These are phyloP conservation scores for Malacoraja senta DNA, from an alignment of 2,797 vertebrate genomes.

Conservation along the genomic window DNA sequence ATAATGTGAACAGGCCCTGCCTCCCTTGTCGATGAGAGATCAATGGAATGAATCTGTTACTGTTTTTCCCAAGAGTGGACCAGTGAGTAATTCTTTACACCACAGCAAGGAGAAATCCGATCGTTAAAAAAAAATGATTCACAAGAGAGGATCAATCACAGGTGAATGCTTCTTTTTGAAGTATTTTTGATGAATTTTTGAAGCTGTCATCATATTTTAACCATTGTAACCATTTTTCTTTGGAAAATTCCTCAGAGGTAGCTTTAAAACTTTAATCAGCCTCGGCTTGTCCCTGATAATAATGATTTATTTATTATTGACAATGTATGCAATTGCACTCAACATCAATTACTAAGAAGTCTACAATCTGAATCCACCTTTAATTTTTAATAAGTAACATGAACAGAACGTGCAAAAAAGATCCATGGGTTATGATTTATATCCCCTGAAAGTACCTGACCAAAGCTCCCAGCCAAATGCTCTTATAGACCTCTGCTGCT, in stretches of 20 bases:
- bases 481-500: background rate
- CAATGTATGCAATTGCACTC: background rate
- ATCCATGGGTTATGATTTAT: background rate
- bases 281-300: background rate
- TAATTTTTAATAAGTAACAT: background rate
- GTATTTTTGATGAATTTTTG: background rate
- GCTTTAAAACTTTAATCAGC: background rate
- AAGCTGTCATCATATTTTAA: background rate
- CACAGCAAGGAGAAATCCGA: background rate
- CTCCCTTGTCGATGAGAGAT: no score
- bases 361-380: background rate
- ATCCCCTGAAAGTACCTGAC: background rate
- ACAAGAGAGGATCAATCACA: background rate
- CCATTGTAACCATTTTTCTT: background rate
- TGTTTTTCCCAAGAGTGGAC: no score
- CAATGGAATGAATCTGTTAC: no score
- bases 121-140: background rate
- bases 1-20: no score
- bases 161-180: background rate
- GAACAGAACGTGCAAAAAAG: background rate
- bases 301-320: background rate
- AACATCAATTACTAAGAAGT: background rate
- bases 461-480: background rate
- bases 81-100: no score
- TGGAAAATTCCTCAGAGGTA: background rate